Conservation (phyloP, 2,888 invertebrate species). For the Brenthis daphne region DNA sequence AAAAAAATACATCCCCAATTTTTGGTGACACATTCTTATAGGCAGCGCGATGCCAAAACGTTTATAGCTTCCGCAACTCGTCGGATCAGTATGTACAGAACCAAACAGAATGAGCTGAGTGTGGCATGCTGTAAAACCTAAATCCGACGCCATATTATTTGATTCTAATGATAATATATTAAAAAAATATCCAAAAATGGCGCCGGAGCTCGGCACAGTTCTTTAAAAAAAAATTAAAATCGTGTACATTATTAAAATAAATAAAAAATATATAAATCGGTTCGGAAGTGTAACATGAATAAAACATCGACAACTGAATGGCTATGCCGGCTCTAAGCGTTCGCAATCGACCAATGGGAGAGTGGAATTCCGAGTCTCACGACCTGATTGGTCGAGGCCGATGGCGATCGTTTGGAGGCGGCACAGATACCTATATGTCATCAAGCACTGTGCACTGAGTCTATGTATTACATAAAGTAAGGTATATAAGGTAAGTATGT, state of each 20-base stretch:
- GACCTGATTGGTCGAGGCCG: conserved; percentile 21
- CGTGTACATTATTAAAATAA: conserved; percentile 51
- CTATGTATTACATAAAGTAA: conserved; percentile 49
- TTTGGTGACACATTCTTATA: not conserved
- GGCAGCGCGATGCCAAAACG: conserved; percentile 3
- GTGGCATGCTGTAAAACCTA: conserved; percentile 56
- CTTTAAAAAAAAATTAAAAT: conserved; percentile 41
- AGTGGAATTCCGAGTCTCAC: conserved; percentile 16
- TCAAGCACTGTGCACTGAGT: conserved; percentile 51
- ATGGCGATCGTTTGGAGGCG: conserved; percentile 29
- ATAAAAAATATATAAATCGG: conserved; percentile 49
- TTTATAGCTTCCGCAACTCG: conserved; percentile 41
- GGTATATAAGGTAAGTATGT: conserved; percentile 45
- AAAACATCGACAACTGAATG: conserved; percentile 63
- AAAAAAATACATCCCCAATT: conserved; percentile 1
- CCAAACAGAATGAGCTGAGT: conserved; percentile 54
- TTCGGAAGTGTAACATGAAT: conserved; percentile 64
- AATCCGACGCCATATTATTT: conserved; percentile 45
- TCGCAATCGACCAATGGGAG: conserved; percentile 17
- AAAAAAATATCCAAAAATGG: conserved; percentile 28
- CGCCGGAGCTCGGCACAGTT: conserved; percentile 44
- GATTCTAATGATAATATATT: conserved; percentile 1
- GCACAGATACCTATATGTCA: conserved; percentile 43
- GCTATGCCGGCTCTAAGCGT: conserved; percentile 43
- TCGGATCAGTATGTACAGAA: conserved; percentile 59